Percentiles rank a stretch among this genome's conserved stretches.
Evolutionary conservation across 2,113 vertebrate genomes (phyloP).

Genomic region (Dromiciops gliroides): DNA sequence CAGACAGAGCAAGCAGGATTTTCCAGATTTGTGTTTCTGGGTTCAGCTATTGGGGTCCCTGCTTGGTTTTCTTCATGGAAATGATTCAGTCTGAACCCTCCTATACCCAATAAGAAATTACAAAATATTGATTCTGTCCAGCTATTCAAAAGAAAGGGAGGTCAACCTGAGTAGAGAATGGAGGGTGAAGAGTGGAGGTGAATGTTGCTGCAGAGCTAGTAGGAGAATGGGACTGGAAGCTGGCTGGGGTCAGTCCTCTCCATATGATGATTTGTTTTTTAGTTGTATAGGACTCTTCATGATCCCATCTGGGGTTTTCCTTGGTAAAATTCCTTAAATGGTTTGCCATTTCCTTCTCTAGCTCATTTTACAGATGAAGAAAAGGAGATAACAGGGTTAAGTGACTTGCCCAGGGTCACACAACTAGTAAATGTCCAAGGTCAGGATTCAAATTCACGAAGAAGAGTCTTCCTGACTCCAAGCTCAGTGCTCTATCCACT

Average conservation of each 20-base stretch:
- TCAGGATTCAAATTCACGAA: background rate
- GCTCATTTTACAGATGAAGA: background rate
- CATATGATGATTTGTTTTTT: background rate
- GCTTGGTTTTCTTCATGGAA: background rate
- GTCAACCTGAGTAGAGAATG: background rate
- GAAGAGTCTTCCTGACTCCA: background rate
- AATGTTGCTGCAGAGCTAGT: background rate
- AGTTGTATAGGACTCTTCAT: background rate
- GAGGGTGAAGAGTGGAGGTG: background rate
- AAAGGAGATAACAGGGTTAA: background rate
- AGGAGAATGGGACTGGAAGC: background rate
- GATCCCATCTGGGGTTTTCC: background rate
- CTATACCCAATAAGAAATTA: background rate
- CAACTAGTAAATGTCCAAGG: background rate
- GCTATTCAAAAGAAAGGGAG: background rate
- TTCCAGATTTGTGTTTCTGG: background rate
- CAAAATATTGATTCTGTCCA: background rate
- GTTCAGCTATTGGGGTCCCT: background rate
- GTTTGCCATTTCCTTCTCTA: background rate
- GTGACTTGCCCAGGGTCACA: background rate
- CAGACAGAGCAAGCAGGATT: background rate
- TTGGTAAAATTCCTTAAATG: background rate
- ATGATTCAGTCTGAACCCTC: background rate
- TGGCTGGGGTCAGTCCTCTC: background rate
- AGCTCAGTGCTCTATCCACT: background rate